A percentile compares a stretch with the other conserved stretches of the same genome.
Evolutionary conservation across 2,888 invertebrate genomes (phyloP).

Genomic region (Mylabris sibirica): DNA sequence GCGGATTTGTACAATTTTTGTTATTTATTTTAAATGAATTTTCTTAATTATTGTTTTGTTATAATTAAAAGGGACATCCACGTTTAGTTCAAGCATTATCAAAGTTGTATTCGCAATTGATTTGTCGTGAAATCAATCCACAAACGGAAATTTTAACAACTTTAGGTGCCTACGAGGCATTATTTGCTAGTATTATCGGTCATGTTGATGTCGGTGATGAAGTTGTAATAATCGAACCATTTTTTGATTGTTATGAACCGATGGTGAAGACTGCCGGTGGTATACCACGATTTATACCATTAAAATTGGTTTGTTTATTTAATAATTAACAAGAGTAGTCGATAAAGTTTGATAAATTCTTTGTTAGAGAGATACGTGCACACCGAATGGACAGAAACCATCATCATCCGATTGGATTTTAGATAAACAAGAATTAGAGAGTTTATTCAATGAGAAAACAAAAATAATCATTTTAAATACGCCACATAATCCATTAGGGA

Average conservation of each 20-base stretch:
- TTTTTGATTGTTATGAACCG: constrained; percentile 97
- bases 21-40: not conserved
- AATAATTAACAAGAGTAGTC: too few species aligned
- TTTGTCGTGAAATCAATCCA: constrained; percentile 81
- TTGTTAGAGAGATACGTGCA: constrained; percentile 38
- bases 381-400: constrained; percentile 58
- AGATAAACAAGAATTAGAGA: constrained; percentile 80
- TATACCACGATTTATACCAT: constrained; percentile 82
- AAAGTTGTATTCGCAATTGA: constrained; percentile 83
- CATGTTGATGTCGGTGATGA: constrained; percentile 88
- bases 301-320: constrained; percentile 73
- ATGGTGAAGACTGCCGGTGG: constrained; percentile 93
- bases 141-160: constrained; percentile 88
- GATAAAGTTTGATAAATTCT: constrained; percentile 6
- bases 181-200: constrained; percentile 83
- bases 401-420: constrained; percentile 89
- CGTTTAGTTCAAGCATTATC: constrained; percentile 84
- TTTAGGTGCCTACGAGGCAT: constrained; percentile 92
- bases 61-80: constrained; percentile 82
- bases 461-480: constrained; percentile 97
- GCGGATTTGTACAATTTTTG: constrained; percentile 80
- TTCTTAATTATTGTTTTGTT: constrained; percentile 10
- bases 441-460: constrained; percentile 85
- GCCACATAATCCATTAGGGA: constrained; percentile 97
- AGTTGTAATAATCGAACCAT: constrained; percentile 97